These are phyloP conservation scores for Drosophila sordidula DNA, from an alignment of 2,888 invertebrate species.

Conservation along the genomic window DNA sequence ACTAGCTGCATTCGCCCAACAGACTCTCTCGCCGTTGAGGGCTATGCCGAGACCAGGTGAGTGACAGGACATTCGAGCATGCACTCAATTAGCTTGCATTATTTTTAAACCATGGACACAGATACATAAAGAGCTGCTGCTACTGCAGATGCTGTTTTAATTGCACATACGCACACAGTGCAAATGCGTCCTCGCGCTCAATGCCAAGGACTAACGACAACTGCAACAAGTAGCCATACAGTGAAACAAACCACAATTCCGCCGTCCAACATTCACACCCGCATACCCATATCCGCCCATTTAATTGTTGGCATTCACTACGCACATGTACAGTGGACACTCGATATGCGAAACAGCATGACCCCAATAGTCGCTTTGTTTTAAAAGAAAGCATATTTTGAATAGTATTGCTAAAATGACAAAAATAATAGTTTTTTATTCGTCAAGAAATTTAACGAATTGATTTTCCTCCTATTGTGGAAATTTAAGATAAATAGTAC, in stretches of 20 bases:
- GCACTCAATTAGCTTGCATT: conserved; percentile 22
- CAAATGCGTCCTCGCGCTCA: conserved; percentile 26
- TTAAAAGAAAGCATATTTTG: not conserved
- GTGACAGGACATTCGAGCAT: conserved; percentile 1
- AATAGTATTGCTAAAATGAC: no score
- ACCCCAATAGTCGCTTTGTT: no score
- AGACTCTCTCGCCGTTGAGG: not conserved
- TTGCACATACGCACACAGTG: conserved; percentile 5
- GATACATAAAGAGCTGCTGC: conserved; percentile 2
- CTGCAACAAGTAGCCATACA: conserved; percentile 50
- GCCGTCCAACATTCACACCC: not conserved
- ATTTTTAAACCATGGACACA: conserved; percentile 22
- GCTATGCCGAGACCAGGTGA: conserved; percentile 33
- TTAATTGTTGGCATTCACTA: conserved; percentile 19
- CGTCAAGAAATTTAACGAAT: no score
- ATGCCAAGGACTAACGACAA: conserved; percentile 38
- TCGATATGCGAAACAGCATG: not conserved
- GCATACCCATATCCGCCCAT: not conserved
- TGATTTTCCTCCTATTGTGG: no score
- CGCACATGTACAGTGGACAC: not conserved
- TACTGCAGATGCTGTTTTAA: not conserved
- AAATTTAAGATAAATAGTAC: no score
- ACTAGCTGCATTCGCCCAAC: not conserved
- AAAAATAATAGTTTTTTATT: no score
- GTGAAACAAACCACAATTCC: not conserved